phyloP scores from a whole-genome alignment of 2,113 vertebrate genomes.

The Grammomys surdaster region DNA sequence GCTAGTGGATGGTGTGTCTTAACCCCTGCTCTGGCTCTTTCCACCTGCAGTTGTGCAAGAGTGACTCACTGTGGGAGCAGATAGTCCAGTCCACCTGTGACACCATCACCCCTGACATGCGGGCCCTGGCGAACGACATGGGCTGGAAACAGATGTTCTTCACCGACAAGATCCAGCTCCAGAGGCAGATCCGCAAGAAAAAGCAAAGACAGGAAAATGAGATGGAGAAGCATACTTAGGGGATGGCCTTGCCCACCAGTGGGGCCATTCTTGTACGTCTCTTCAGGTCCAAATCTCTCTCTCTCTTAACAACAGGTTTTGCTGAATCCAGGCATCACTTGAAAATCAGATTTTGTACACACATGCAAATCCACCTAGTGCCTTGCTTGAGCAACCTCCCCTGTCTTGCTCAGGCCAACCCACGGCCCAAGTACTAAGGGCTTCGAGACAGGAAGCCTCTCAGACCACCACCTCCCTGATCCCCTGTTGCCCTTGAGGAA shows the following conservation, averaged over 20 bases:
- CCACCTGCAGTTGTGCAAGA: conserved; percentile 85
- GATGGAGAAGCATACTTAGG: fast-evolving
- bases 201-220: conserved; percentile 56
- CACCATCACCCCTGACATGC: conserved; percentile 85
- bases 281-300: neutral
- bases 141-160: conserved; percentile 89
- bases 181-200: conserved; percentile 87
- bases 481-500: neutral
- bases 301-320: neutral
- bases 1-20: neutral
- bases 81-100: conserved; percentile 81
- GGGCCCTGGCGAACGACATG: conserved; percentile 78
- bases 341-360: neutral
- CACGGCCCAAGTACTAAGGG: neutral
- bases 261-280: neutral
- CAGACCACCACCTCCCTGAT: neutral
- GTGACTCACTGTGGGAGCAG: conserved; percentile 87
- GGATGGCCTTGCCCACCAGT: fast-evolving
- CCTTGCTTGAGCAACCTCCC: neutral
- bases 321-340: neutral
- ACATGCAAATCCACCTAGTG: neutral
- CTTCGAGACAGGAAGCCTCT: neutral
- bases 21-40: neutral
- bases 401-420: neutral
- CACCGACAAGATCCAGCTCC: conserved; percentile 89